Evolutionary conservation across 2,113 vertebrate genomes (phyloP), one percentile per base, ranked within the genome.

Genomic region (Galemys pyrenaicus): DNA sequence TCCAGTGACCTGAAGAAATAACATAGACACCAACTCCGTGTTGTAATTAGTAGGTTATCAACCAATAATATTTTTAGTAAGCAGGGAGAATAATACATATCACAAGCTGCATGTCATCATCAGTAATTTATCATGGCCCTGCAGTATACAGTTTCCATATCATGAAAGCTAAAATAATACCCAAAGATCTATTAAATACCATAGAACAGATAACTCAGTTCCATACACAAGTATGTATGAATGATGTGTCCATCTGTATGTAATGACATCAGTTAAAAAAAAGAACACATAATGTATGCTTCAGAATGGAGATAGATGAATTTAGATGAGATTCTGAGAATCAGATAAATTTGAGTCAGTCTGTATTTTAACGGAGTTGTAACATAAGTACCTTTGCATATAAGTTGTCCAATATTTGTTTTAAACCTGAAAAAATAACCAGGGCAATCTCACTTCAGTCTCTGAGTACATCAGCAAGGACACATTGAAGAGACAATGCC

Each of bases 191-290:
- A 9, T 17, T 87, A 73, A 84, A 86, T 93, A 35, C 60, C 26
- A 83, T 9, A n/a, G 56, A 46, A 58, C 51, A 85, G 77, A 86
- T 68, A 95, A 83, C 73, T 89, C 44, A 65, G 9, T 68, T 95
- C 41, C 78, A 37, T 83, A 80, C 49, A 79, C 70, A 96, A 94
- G 89, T 82, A 95, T 44, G 24, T 35, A 86, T 79, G 62, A 96
- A 65, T 10, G 58, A 64, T 73, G 3, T 39, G 15, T 85, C 96
- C 91, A 8, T 62, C 65, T 95, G 65, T 49, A 51, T 82, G 28
- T 68, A 81, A 94, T 71, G 41, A 24, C 70, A 91, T 74, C 95
- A 94, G 68, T 91, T 94, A 94, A 92, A n/a, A 92, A 80, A 26
- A 35, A 94, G 16, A 15, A 17, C 39, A n/a, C 15, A 19, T 37